Base-by-base conservation (phyloP, 2,888 invertebrate species). In the Agapostemon virescens region DNA sequence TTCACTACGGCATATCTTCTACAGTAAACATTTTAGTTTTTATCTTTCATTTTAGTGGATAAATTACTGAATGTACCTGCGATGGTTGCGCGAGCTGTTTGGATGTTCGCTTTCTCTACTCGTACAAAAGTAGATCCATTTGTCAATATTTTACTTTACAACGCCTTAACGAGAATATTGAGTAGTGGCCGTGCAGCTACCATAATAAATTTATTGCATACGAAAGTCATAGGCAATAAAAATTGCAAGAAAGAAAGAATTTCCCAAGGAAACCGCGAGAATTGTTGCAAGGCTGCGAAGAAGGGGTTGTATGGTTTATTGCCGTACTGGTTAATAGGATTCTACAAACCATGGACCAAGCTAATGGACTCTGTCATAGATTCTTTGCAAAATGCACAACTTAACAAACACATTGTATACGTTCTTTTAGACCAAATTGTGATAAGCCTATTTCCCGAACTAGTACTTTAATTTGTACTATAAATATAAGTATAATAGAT, bases 391-490 rank as follows among this genome's bases (percentile, higher is more conserved):
- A 93, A 93, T 84, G 94, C 95, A 15, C 90, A 93, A 58, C 92
- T 95, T 64, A 95, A 95, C 89, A 95, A 95, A 88, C 94, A 94
- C 92, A 93, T 98, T 85, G 95, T 95, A 82, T 97, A 98, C 93
- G 95, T 96, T 87, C 93, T 98, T 72, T 92, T 98, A 86, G 98
- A 98, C 92, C 94, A 96, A 73, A 93, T 97, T 74, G 89, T 97
- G 42, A 93, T 94, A 69, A 97, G 97, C 93, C 93, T 97, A 81
- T 97, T 97, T 93, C 97, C 97, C 0, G 97, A 97, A 92, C 61
- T 85, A 20, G 69, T 67, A n/a, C 33, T 45, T 45, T 79, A 20
- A 81, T 20, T 49, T 49, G 6, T 33, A 5, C 33, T n/a, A n/a
- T n/a, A 49, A 9, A 49, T 49, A 40, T 11, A 33, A 15, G 40